phyloP scores from a whole-genome alignment of 2,113 vertebrate genomes.

The Craseonycteris thonglongyai region DNA sequence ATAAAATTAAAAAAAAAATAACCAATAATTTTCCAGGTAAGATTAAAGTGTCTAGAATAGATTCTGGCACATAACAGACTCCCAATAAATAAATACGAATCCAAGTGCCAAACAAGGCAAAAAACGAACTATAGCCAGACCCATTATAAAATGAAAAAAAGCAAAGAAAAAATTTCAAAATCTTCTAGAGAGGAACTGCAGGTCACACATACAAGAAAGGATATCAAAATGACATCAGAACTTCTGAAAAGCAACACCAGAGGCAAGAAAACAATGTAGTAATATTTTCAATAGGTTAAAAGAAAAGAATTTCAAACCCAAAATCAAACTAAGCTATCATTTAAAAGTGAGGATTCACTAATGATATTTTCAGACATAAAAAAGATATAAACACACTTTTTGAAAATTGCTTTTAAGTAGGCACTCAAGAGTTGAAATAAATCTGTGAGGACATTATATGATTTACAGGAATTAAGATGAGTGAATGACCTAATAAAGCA shows the following conservation, averaged over 20 bases:
- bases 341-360: not conserved
- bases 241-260: not conserved
- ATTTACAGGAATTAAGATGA: not conserved
- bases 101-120: not conserved
- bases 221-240: not conserved
- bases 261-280: not conserved
- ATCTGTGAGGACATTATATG: not conserved
- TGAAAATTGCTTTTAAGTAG: not conserved
- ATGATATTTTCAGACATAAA: not conserved
- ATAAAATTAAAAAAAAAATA: not conserved
- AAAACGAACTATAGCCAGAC: not conserved
- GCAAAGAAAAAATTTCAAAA: not conserved
- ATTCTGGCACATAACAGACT: not conserved
- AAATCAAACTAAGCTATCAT: not conserved
- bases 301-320: constrained; percentile 2
- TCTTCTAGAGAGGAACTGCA: not conserved
- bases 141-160: not conserved
- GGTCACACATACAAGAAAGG: not conserved
- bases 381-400: not conserved
- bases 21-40: not conserved
- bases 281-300: not conserved
- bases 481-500: not conserved
- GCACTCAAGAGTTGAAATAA: not conserved
- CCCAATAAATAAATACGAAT: not conserved
- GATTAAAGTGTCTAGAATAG: not conserved